Evolutionary conservation across 2,797 vertebrate species (phyloP).

Genomic region (Enteromius argenteus): DNA sequence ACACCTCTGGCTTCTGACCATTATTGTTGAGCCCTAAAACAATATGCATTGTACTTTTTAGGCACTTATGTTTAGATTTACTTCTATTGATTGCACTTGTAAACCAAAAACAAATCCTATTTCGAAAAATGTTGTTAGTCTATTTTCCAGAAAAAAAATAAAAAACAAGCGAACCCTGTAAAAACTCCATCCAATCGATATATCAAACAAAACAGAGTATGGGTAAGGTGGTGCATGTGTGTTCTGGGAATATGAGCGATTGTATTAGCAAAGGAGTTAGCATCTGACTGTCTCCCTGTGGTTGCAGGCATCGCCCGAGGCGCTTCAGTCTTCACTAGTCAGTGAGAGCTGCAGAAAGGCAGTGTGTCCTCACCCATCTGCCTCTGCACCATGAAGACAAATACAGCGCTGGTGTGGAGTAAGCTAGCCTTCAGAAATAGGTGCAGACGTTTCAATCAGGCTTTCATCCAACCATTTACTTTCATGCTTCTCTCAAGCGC

Average conservation of each 20-base stretch:
- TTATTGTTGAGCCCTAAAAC: neutral
- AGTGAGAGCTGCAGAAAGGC: conserved; percentile 31
- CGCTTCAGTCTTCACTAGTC: conserved; percentile 39
- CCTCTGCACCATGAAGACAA: neutral
- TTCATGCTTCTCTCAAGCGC: conserved; percentile 2
- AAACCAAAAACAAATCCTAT: neutral
- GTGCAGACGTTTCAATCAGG: neutral
- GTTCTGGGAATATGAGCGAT: conserved; percentile 24
- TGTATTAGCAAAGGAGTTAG: conserved; percentile 39
- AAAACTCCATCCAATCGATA: conserved; percentile 42
- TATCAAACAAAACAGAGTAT: conserved; percentile 1
- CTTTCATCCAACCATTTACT: conserved; percentile 13
- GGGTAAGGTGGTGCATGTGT: neutral
- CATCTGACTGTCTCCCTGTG: conserved; percentile 45
- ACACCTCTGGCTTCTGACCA: neutral
- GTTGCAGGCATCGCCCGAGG: conserved; percentile 49
- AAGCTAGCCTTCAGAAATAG: conserved; percentile 21
- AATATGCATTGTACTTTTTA: neutral
- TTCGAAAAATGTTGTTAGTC: neutral
- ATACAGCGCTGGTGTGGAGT: conserved; percentile 7
- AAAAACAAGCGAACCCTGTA: conserved; percentile 17
- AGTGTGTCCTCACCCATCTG: conserved; percentile 32
- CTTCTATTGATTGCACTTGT: neutral
- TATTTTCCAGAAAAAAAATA: conserved; percentile 9
- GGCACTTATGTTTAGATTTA: neutral